Conservation (phyloP, 2,888 invertebrate genomes). For the Microctonus hyperodae region DNA sequence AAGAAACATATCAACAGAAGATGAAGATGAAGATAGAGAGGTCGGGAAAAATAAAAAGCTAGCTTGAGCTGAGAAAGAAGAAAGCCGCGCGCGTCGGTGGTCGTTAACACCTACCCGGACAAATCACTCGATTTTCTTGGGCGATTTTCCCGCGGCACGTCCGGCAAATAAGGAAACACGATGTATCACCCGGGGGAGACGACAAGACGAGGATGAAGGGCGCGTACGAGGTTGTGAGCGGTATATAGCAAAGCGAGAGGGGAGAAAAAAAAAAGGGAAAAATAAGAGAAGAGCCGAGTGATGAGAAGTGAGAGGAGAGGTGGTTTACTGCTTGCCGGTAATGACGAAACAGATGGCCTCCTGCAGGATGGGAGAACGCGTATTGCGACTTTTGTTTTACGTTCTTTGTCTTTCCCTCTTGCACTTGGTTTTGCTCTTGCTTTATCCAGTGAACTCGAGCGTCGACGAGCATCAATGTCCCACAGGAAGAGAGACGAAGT, state of each 20-base stretch:
- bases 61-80: constrained; percentile 18
- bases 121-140: constrained; percentile 63
- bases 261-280: constrained; percentile 18
- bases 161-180: constrained; percentile 62
- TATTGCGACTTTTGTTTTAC: constrained; percentile 13
- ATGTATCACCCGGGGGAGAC: constrained; percentile 63
- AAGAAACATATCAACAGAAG: background rate
- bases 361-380: constrained; percentile 47
- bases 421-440: background rate
- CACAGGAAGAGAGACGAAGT: constrained; percentile 49
- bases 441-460: constrained; percentile 29
- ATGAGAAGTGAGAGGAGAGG: constrained; percentile 40
- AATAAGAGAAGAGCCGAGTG: constrained; percentile 32
- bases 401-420: background rate
- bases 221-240: constrained; percentile 27
- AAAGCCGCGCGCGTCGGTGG: constrained; percentile 21
- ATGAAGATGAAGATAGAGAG: background rate
- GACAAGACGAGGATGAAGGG: constrained; percentile 42
- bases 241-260: constrained; percentile 18
- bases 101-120: constrained; percentile 62
- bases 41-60: constrained; percentile 18
- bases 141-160: constrained; percentile 62
- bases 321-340: constrained; percentile 61
- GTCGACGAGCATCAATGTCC: constrained; percentile 48
- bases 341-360: constrained; percentile 64